These are phyloP conservation scores for Neogobius melanostomus DNA, from an alignment of 2,113 vertebrate species.

Conservation along the genomic window DNA sequence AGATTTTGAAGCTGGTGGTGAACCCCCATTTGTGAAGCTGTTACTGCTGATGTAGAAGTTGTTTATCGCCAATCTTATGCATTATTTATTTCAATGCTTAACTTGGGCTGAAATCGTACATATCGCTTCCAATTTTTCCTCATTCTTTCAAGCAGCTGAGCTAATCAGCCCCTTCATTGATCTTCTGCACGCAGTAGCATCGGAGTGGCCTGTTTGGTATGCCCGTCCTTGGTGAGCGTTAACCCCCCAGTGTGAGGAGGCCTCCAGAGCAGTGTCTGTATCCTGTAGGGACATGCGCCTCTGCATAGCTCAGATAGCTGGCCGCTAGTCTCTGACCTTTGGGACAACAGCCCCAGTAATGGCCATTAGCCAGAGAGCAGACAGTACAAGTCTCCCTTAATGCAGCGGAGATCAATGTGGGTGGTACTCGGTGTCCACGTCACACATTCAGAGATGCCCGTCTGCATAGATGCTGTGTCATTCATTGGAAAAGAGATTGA, in stretches of 20 bases:
- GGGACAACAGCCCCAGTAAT: constrained; percentile 21
- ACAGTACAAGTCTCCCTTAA: neutral
- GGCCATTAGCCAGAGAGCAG: constrained; percentile 34
- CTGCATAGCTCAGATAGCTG: constrained; percentile 52
- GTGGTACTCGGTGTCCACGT: neutral
- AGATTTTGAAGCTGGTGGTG: neutral
- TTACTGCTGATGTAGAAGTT: no score
- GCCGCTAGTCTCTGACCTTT: constrained; percentile 46
- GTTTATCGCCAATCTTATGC: no score
- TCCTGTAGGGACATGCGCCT: constrained; percentile 8
- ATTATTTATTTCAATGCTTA: no score
- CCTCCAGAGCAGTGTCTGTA: constrained; percentile 27
- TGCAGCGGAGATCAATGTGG: neutral
- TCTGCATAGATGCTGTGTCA: neutral
- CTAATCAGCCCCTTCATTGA: neutral
- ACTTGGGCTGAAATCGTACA: no score
- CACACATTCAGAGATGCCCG: neutral
- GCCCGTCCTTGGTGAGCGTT: neutral
- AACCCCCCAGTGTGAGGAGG: neutral
- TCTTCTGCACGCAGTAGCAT: neutral
- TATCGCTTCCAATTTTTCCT: no score
- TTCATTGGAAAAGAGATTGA: neutral
- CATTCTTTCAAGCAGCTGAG: no score
- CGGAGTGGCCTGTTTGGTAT: neutral
- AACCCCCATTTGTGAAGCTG: neutral